Percentiles rank a stretch among this genome's conserved stretches.
Evolutionary conservation across 2,888 invertebrate species (phyloP).

Genomic region (Nasonia oneida): DNA sequence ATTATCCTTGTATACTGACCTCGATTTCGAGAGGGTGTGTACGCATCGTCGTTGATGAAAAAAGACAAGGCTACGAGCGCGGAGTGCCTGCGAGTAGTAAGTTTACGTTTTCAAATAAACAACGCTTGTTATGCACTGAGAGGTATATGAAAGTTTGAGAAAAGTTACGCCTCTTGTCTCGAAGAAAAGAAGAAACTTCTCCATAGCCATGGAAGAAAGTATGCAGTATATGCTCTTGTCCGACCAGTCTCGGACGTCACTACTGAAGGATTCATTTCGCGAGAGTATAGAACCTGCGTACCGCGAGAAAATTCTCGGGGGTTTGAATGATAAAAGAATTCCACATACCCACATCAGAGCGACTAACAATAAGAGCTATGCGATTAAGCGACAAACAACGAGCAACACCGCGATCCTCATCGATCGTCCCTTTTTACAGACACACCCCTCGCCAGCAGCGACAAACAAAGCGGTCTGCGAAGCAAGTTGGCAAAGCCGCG

Average conservation of each 20-base stretch:
- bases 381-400: neutral
- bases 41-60: neutral
- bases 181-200: slow-evolving; percentile 3
- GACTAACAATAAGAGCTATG: neutral
- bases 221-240: neutral
- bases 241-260: neutral
- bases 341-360: too few relatives aligned
- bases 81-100: neutral
- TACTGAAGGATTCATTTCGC: neutral
- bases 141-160: neutral
- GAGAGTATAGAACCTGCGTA: too few relatives aligned
- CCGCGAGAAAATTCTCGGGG: too few relatives aligned
- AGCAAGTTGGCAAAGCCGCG: slow-evolving; percentile 5
- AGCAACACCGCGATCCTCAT: neutral
- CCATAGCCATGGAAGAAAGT: neutral
- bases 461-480: neutral
- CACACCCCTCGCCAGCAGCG: too few relatives aligned
- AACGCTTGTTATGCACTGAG: neutral
- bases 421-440: neutral
- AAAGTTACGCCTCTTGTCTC: neutral
- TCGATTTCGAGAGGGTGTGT: neutral
- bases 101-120: neutral
- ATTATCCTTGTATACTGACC: neutral
- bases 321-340: too few relatives aligned
- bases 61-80: neutral